Evolutionary conservation across 1,140 invertebrate genomes (phyloP), one percentile per base, ranked within the genome.

Genomic region (Marisa cornuarietis): DNA sequence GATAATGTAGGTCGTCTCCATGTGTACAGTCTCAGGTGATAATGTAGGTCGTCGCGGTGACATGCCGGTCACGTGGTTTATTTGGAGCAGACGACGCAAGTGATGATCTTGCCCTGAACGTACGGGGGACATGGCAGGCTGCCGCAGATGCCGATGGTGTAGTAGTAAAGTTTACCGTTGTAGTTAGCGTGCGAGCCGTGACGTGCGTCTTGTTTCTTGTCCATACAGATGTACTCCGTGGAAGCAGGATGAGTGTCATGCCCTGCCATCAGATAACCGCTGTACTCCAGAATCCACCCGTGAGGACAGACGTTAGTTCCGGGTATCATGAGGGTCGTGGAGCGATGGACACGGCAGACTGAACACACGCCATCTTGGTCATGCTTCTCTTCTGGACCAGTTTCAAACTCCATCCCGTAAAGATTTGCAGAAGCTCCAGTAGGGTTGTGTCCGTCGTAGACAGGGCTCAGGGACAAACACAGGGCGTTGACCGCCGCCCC

Each of bases 51-150:
- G n/a, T 6, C 0, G 31, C 1, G 31, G 31, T 0, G 31, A 42
- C 31, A 6, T 42, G 31, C 31, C 9, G 8, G 54, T 58, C 54
- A 58, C 54, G 54, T 58, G 54, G 0, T 9, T 68, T 22, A 68
- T n/a, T 68, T 68, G 65, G 83, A 81, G 68, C 85, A 86, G n/a
- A 86, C 85, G 31, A 80, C 81, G 71, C 85, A 86, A 22, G 82
- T 82, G 22, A 83, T 9, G 16, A 76, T 61, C 54, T 68, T 73
- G 22, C 78, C 69, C 71, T 85, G 69, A 16, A 58, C 66, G 58
- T 86, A 86, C 6, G 81, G 79, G 16, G 84, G 79, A 7, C 65
- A 68, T 11, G 65, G 65, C 22, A 68, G 65, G 9, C 65, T 68
- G 65, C 85, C 83, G 71, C 84, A 84, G 14, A 78, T 24, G n/a